Conservation (phyloP, 2,888 invertebrate species). For the Xanthorhoe designata region DNA sequence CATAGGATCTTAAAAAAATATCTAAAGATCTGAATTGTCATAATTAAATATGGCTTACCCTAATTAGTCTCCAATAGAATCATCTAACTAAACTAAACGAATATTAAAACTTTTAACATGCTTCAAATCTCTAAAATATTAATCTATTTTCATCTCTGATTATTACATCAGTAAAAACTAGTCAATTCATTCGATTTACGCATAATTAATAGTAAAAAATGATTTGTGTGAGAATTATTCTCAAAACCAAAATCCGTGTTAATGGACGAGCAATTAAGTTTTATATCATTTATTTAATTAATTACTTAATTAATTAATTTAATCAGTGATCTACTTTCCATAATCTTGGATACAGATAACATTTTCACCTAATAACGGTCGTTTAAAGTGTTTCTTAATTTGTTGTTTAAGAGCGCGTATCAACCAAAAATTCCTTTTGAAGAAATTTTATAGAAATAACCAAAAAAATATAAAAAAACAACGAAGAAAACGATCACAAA, state of each 20-base stretch:
- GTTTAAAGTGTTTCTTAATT: neutral
- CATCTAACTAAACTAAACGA: no score
- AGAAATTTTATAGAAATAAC: neutral
- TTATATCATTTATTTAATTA: constrained; percentile 16
- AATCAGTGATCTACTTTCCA: constrained; percentile 3
- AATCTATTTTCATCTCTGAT: no score
- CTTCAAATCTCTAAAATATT: neutral
- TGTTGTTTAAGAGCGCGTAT: neutral
- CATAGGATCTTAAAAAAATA: no score
- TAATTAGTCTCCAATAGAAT: no score
- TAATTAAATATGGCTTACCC: no score
- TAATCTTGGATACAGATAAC: neutral
- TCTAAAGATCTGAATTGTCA: no score
- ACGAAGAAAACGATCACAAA: no score
- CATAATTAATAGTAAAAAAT: neutral
- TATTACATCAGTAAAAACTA: neutral
- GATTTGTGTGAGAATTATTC: constrained; percentile 16
- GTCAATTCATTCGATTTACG: constrained; percentile 8
- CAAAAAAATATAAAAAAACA: neutral
- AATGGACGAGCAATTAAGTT: constrained; percentile 18
- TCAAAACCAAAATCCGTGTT: constrained; percentile 2
- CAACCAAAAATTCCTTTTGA: neutral
- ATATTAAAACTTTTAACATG: no score
- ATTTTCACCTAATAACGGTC: neutral
- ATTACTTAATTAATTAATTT: neutral